Evolutionary conservation across 2,888 invertebrate genomes (phyloP), one percentile per base, ranked within the genome.

Genomic region (Clitarchus hookeri): DNA sequence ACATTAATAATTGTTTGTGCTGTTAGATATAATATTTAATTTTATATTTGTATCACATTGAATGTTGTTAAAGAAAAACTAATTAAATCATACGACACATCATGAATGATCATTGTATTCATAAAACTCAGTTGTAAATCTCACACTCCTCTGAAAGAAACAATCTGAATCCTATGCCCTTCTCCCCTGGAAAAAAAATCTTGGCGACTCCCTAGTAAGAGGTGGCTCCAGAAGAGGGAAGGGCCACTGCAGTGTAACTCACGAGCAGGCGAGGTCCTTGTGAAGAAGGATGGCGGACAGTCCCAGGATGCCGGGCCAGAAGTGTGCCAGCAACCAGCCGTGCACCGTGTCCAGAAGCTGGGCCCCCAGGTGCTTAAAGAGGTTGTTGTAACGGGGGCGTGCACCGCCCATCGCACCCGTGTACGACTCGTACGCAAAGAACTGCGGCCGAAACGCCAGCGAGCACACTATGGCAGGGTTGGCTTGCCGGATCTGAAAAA

Each of bases 401-500:
- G 91, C 92, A 9, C 92, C 92, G 1, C 94, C 94, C 44, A 92
- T 92, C 36, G 93, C 91, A 0, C 93, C 94, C 86, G 92, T 93
- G 89, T 93, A 95, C 19, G 92, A 92, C 11, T 91, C 90, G 11
- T 94, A 92, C n/a, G 95, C 93, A 90, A 95, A 94, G 89, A 93
- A 93, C 89, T 94, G 92, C 0, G 96, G 95, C 84, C 96, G 93
- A 93, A 95, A 96, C 85, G 96, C 96, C 88, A 97, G 91, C 0
- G 95, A 95, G 65, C 96, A 95, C 0, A 96, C 94, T 84, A 97
- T 96, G 87, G 93, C 91, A 0, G 95, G 95, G 90, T 96, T 94
- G 48, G 91, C 92, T 89, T 92, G 93, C 88, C 96, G 93, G 85
- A 96, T 94, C 95, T 95, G 90, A 13, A 91, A 36, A 36, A 36